Evolutionary conservation across 1,140 invertebrate species (phyloP).

Genomic region (Lamellibrachia luymesi): DNA sequence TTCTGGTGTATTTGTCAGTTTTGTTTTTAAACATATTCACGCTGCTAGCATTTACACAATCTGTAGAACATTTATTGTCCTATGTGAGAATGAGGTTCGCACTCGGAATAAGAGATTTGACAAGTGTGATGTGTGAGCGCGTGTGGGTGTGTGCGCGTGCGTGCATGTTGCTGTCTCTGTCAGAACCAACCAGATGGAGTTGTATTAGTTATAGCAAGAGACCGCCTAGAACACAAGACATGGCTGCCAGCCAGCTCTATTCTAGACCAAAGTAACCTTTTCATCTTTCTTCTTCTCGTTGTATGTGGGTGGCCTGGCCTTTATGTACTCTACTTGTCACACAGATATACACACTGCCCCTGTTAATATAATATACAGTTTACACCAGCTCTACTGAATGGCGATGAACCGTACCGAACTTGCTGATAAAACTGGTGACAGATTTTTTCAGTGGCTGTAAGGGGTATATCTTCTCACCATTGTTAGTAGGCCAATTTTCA

Average conservation of each 20-base stretch:
- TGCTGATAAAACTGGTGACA: too few relatives aligned
- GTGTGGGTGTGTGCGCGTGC: neutral
- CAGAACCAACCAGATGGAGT: neutral
- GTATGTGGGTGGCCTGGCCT: neutral
- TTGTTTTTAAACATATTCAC: too few relatives aligned
- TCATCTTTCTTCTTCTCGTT: neutral
- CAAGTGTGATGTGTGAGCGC: neutral
- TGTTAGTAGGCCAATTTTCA: too few relatives aligned
- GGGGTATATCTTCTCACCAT: too few relatives aligned
- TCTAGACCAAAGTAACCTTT: neutral
- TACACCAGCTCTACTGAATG: too few relatives aligned
- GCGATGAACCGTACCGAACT: too few relatives aligned
- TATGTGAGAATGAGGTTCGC: neutral
- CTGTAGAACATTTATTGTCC: too few relatives aligned
- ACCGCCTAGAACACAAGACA: neutral
- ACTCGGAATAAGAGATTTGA: neutral
- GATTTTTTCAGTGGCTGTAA: too few relatives aligned
- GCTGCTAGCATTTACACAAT: too few relatives aligned
- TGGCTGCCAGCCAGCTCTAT: neutral
- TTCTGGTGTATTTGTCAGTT: too few relatives aligned
- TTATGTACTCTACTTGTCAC: neutral
- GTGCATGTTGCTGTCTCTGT: neutral
- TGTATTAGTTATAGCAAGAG: neutral
- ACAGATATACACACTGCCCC: neutral
- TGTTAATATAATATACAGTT: neutral